Percentiles rank a stretch among this genome's conserved stretches.
Conservation (phyloP, 2,888 invertebrate species). For the Sarcophaga variegata region DNA sequence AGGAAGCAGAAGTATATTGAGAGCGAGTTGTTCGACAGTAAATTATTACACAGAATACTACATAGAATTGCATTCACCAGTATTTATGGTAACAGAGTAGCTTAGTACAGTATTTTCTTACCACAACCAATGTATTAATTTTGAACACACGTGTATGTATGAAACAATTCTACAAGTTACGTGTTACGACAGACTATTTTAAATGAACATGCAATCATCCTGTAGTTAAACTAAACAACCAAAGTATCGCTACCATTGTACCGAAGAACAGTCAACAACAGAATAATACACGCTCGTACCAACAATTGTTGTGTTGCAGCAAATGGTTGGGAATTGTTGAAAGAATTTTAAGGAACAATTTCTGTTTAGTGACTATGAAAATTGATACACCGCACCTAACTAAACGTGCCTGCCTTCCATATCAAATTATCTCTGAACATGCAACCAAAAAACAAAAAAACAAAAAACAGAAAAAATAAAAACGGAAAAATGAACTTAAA, state of each 20-base stretch:
- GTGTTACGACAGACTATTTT: conserved; percentile 26
- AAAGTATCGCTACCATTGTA: not conserved
- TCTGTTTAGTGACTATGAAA: conserved; percentile 60
- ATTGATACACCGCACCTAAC: conserved; percentile 68
- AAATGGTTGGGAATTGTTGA: conserved; percentile 33
- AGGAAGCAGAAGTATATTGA: too few relatives aligned
- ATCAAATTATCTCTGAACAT: conserved; percentile 65
- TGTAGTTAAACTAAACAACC: conserved; percentile 18
- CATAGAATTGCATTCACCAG: too few relatives aligned
- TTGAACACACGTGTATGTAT: not conserved
- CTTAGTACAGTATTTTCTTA: not conserved
- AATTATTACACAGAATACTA: too few relatives aligned
- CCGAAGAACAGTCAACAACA: conserved; percentile 24
- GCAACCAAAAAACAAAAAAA: conserved; percentile 42
- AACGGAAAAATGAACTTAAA: conserved; percentile 46
- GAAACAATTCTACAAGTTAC: not conserved
- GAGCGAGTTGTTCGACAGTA: too few relatives aligned
- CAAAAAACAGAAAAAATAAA: conserved; percentile 9
- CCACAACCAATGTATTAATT: not conserved
- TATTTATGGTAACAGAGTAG: too few relatives aligned
- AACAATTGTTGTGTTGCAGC: not conserved
- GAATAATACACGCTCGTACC: not conserved
- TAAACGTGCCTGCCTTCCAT: conserved; percentile 49
- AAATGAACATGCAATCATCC: conserved; percentile 26
- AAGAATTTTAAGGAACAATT: conserved; percentile 45